Percentiles rank a stretch among this genome's conserved stretches.
phyloP scores from a whole-genome alignment of 2,113 vertebrate genomes.

The Aphyosemion australe region DNA sequence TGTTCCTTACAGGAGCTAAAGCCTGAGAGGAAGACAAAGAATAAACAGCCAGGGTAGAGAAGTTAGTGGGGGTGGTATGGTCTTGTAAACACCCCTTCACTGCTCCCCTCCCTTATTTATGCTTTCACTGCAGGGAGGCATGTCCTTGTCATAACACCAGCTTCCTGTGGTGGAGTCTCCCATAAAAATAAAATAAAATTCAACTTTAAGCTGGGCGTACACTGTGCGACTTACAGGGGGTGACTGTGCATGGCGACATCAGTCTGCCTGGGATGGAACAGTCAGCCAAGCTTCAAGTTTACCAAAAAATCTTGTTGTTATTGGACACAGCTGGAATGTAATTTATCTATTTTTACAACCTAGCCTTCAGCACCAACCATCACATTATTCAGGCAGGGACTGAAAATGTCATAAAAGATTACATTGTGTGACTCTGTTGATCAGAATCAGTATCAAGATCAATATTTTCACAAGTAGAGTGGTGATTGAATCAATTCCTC shows the following conservation, averaged over 20 bases:
- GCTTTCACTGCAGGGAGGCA: constrained; percentile 65
- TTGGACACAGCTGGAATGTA: background rate
- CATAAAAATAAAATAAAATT: constrained; percentile 17
- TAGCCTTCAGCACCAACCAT: background rate
- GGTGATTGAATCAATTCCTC: background rate
- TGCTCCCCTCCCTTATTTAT: constrained; percentile 49
- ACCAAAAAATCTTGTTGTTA: constrained; percentile 10
- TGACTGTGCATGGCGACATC: constrained; percentile 48
- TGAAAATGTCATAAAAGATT: background rate
- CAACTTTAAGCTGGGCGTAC: too few species aligned
- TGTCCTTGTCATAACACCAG: constrained; percentile 73
- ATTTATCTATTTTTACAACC: constrained; percentile 1
- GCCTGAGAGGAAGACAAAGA: constrained; percentile 12
- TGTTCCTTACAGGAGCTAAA: constrained; percentile 37
- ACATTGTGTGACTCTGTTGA: background rate
- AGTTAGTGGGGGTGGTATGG: constrained; percentile 12
- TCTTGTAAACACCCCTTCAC: constrained; percentile 45
- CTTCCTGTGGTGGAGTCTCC: constrained; percentile 69
- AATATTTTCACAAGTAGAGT: background rate
- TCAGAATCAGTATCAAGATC: background rate
- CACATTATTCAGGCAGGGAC: background rate
- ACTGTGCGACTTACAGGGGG: constrained; percentile 37
- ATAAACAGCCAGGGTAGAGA: constrained; percentile 29
- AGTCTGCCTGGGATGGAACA: constrained; percentile 43
- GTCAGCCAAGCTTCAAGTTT: constrained; percentile 30